Conservation (phyloP, 2,113 vertebrate genomes). For the Panthera tigris region DNA sequence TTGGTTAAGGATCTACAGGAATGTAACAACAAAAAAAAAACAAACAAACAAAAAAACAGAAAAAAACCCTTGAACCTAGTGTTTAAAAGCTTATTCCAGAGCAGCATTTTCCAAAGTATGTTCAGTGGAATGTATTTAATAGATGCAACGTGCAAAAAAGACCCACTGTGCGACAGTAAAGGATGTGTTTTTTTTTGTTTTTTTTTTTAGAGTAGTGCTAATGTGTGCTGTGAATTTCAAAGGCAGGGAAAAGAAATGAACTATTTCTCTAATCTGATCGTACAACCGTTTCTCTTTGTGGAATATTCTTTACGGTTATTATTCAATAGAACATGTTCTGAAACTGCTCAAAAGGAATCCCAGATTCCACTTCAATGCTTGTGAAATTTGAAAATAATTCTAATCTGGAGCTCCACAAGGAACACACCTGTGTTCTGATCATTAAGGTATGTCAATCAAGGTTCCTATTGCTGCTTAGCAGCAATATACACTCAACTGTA, state of each 20-base stretch:
- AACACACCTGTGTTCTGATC: neutral
- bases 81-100: slow-evolving; percentile 27
- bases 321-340: neutral
- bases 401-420: neutral
- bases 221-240: neutral
- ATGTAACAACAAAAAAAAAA: neutral
- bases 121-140: neutral
- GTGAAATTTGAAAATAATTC: slow-evolving; percentile 12
- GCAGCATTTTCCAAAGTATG: neutral
- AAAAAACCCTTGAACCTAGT: neutral
- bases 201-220: neutral
- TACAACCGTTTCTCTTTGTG: neutral
- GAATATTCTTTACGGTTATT: neutral
- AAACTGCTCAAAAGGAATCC: neutral
- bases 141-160: neutral
- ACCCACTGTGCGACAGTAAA: neutral
- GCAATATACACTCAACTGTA: neutral
- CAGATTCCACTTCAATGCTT: neutral
- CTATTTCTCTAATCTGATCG: neutral
- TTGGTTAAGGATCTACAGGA: neutral
- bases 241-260: neutral
- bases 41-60: too few species aligned
- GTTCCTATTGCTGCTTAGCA: neutral
- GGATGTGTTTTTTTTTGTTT: neutral
- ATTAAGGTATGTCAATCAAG: neutral